Base-by-base conservation (phyloP, 1,140 invertebrate species). In the Caenorhabditis elegans region DNA sequence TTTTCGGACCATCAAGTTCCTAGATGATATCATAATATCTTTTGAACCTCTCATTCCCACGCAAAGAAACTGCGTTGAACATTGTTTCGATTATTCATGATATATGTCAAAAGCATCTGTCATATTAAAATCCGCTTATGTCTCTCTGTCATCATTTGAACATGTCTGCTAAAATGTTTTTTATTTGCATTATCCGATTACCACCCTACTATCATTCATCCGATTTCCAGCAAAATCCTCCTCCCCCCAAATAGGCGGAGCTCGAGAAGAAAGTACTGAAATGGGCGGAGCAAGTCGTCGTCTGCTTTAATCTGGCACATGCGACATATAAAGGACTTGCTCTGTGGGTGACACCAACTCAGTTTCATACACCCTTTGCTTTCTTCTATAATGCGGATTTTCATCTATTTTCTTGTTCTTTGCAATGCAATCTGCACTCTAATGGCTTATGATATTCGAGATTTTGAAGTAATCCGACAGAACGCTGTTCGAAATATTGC, bases 321-420 rank as follows among this genome's bases (percentile, higher is more conserved):
- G 15, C 60, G 60, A 70, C 60, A 70, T 70, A 70, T 70, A 70
- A 70, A 70, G 60, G 28, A n/a, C 60, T n/a, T 70, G 60, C 60
- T 70, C 60, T 70, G 60, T 22, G 34, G 31, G 60, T 36, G 60
- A 70, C 34, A 70, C 34, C 60, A 70, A 36, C 26, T 70, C 60
- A 70, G 60, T 39, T 39, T 36, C 60, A 70, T 70, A 36, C 60
- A 39, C 26, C n/a, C n/a, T 34, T 31, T 43, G 36, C 31, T 15
- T 53, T 22, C 4, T 24, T 53, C 49, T 24, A 53, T 53, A 53
- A 53, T 53, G 49, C 49, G 49, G 49, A 24, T 70, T 55, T 55
- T 55, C 60, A 39, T 70, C 60, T 70, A n/a, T 34, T 55, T 39
- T 39, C 3, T 39, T 70, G 60, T 39, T 70, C 19, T 70, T 39